Percentiles rank a stretch among this genome's conserved stretches.
Evolutionary conservation across 2,888 invertebrate genomes (phyloP).

Genomic region (Drosophila incognita): DNA sequence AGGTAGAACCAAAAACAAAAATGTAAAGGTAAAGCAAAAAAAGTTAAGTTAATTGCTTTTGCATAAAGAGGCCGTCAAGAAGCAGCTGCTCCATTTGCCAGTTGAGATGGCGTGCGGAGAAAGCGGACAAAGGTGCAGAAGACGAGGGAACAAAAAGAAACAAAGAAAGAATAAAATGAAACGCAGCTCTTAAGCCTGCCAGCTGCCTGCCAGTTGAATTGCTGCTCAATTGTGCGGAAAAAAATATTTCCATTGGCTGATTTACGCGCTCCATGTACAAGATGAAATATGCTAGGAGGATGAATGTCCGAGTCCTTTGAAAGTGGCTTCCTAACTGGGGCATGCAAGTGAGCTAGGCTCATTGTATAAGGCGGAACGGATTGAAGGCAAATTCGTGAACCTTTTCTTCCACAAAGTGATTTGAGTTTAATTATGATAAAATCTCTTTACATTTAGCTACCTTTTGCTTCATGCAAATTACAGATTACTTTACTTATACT

Average conservation of each 20-base stretch:
- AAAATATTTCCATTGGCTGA: constrained; percentile 69
- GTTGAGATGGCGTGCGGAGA: constrained; percentile 3
- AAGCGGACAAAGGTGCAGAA: constrained; percentile 15
- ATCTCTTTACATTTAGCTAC: not conserved
- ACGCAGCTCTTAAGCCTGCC: constrained; percentile 26
- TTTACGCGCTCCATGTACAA: constrained; percentile 37
- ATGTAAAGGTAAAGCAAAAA: constrained; percentile 1
- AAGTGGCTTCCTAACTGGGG: constrained; percentile 13
- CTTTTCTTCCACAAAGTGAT: not conserved
- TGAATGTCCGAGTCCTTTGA: constrained; percentile 22
- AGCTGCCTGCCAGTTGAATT: constrained; percentile 43
- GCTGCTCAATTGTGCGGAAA: constrained; percentile 70
- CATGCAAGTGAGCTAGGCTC: constrained; percentile 10
- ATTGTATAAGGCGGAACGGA: constrained; percentile 1
- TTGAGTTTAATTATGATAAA: constrained; percentile 5
- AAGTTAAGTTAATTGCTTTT: constrained; percentile 73
- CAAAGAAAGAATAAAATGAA: constrained; percentile 21
- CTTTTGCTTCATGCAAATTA: not conserved
- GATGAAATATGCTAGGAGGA: constrained; percentile 18
- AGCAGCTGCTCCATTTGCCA: constrained; percentile 47
- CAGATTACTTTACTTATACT: not conserved
- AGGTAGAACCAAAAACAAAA: constrained; percentile 13
- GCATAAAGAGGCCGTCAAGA: constrained; percentile 54
- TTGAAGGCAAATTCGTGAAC: not conserved
- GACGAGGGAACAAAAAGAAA: not conserved